These are phyloP conservation scores for Pygoscelis antarcticus DNA, from an alignment of 2,113 vertebrate species.

Conservation along the genomic window DNA sequence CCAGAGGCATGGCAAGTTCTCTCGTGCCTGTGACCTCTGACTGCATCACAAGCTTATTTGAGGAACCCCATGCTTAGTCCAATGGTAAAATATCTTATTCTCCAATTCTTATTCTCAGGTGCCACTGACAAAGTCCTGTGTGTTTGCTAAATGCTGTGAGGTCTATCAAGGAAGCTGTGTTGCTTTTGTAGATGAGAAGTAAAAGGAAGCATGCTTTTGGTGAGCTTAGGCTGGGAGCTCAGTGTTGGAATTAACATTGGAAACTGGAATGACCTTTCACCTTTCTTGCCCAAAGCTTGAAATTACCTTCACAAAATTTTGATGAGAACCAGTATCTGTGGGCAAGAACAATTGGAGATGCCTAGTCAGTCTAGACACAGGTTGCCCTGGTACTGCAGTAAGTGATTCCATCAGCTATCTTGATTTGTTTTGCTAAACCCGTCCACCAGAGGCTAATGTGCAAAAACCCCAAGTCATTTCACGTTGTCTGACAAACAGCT, in stretches of 20 bases:
- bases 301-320: background rate
- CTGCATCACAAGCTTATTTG: background rate
- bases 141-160: background rate
- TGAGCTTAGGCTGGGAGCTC: background rate
- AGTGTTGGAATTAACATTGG: rapidly evolving
- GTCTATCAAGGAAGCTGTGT: background rate
- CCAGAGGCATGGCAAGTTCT: background rate
- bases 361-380: background rate
- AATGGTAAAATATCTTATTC: background rate
- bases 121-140: background rate
- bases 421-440: background rate
- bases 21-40: background rate
- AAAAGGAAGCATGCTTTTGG: background rate
- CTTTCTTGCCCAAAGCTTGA: background rate
- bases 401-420: background rate
- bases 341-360: background rate
- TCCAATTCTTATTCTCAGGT: background rate
- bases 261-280: background rate
- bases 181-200: background rate
- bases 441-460: background rate
- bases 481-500: background rate
- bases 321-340: background rate
- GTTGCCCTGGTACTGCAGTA: background rate
- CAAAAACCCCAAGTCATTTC: background rate
- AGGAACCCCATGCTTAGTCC: rapidly evolving